Base-by-base conservation (phyloP, 2,113 vertebrate genomes). In the Propithecus coquereli region DNA sequence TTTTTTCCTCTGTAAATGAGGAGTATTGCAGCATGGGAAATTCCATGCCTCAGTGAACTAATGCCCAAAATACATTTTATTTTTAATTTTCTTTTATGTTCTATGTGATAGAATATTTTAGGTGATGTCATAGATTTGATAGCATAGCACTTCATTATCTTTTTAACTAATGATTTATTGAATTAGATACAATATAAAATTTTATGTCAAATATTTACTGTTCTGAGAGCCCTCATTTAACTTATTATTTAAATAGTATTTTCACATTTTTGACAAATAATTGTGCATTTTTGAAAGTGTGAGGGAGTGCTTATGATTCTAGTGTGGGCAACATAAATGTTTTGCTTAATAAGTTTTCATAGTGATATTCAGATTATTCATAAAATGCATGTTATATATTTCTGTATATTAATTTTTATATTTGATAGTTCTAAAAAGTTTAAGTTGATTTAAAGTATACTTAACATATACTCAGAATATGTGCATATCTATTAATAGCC, bases 181-280 rank as follows among this genome's bases (percentile, higher is more conserved):
- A 65, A 66, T 86, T 45, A 63, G 16, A 45, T 88, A 93, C 34
- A 37, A 52, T 50, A 76, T 50, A 80, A 74, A 91, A 68, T 66
- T 52, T 84, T 81, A 73, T 3, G 70, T 23, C 14, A 82, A 73
- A 79, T 23, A 65, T 73, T 89, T 93, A 73, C 57, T 74, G 3
- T 93, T 57, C 54, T 82, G 17, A 94, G 13, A 74, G 25, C 45
- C 11, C 27, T 88, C 3, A 65, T n/a, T 87, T 45, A 32, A 94
- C 91, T 95, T 40, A 59, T 57, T 91, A 65, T 94, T 92, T 94
- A 43, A 66, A 43, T 73, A n/a, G 0, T 88, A 8, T 80, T 95
- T 92, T 73, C 8, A 91, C 66, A 57, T 47, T 66, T 96, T 96
- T 95, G 23, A 87, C 18, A 92, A 93, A 74, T 59, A 90, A 81